These are phyloP conservation scores for Sapajus apella DNA, from an alignment of 2,113 vertebrate genomes.

Conservation along the genomic window DNA sequence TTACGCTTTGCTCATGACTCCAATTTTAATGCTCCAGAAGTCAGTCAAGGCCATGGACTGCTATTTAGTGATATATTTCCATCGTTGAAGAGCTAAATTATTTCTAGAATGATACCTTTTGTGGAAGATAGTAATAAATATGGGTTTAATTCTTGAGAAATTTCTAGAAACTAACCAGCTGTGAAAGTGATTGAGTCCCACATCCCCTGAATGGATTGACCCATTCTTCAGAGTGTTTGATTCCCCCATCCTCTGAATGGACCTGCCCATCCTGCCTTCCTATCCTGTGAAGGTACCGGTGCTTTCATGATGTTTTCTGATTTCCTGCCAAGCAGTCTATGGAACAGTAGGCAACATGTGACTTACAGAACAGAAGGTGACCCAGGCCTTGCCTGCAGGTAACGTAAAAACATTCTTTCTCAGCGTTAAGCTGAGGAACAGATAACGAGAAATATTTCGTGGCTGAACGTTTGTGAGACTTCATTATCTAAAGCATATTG, in stretches of 20 bases:
- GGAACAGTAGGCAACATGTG: neutral
- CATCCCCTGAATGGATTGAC: neutral
- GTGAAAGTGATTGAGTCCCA: neutral
- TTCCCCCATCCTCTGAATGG: neutral
- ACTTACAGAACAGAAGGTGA: neutral
- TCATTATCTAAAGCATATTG: neutral
- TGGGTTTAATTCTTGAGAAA: neutral
- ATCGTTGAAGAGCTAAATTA: neutral
- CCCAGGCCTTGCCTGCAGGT: neutral
- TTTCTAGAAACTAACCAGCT: neutral
- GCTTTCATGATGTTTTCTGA: neutral
- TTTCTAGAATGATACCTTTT: neutral
- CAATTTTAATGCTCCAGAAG: neutral
- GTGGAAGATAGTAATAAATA: neutral
- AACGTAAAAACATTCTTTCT: neutral
- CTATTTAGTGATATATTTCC: neutral
- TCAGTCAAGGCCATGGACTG: neutral
- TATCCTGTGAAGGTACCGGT: neutral
- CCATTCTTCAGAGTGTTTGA: neutral
- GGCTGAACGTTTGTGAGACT: neutral
- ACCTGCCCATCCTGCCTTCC: neutral
- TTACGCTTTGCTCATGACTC: neutral
- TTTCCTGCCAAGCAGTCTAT: neutral
- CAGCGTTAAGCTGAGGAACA: neutral
- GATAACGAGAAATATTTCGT: neutral